Conservation (phyloP, 1,140 invertebrate genomes). For the Drosophila hydei region DNA sequence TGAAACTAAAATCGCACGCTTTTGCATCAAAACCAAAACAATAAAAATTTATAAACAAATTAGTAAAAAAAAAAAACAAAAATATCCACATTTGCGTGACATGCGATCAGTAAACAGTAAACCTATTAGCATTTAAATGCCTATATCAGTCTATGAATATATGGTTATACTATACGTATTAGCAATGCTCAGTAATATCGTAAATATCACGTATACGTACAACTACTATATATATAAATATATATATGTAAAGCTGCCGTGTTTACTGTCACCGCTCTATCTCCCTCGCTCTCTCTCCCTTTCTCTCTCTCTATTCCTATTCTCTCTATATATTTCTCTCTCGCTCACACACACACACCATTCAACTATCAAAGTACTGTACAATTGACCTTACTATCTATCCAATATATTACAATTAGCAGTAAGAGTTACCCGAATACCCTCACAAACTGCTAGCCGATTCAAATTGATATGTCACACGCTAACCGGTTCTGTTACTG, state of each 20-base stretch:
- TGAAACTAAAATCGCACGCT: constrained; percentile 81
- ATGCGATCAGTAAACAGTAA: constrained; percentile 74
- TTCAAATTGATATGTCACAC: constrained; percentile 39
- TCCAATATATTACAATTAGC: constrained; percentile 22
- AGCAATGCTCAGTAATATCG: constrained; percentile 72
- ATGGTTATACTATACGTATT: constrained; percentile 57
- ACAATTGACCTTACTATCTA: constrained; percentile 15
- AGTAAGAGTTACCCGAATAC: constrained; percentile 38
- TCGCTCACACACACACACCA: constrained; percentile 60
- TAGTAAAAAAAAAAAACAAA: constrained; percentile 36
- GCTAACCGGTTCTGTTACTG: constrained; percentile 50
- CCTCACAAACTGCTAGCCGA: constrained; percentile 38
- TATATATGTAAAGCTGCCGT: constrained; percentile 75
- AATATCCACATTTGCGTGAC: constrained; percentile 65
- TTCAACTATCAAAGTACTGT: constrained; percentile 42
- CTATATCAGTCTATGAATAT: constrained; percentile 59
- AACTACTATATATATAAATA: constrained; percentile 65
- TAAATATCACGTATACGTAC: constrained; percentile 76
- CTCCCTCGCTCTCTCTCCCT: constrained; percentile 51
- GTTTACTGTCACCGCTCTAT: constrained; percentile 62
- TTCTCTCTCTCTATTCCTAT: constrained; percentile 20
- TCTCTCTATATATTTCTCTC: constrained; percentile 25
- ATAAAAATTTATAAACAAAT: constrained; percentile 46
- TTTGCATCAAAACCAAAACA: constrained; percentile 75
- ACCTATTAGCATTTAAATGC: constrained; percentile 60